These are phyloP conservation scores for Drosophila percnosoma DNA, from an alignment of 2,888 invertebrate species.

Conservation along the genomic window DNA sequence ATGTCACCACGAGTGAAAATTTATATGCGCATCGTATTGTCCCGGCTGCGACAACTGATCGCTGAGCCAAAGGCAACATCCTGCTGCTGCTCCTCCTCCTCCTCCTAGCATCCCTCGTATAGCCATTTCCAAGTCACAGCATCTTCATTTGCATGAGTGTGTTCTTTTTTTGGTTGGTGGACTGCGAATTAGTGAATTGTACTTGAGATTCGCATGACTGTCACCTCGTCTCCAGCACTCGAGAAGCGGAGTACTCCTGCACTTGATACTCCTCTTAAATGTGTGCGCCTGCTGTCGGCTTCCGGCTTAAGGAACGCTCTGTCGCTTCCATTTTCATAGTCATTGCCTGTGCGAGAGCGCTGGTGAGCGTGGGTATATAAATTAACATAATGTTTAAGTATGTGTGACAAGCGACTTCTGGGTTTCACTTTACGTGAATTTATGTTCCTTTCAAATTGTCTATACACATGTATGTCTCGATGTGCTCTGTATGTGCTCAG, in stretches of 20 bases:
- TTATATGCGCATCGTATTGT: conserved; percentile 69
- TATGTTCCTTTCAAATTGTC: conserved; percentile 75
- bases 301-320: conserved; percentile 77
- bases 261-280: conserved; percentile 22
- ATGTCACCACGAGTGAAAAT: conserved; percentile 79
- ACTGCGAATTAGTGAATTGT: conserved; percentile 72
- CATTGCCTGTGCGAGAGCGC: conserved; percentile 45
- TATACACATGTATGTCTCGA: conserved; percentile 17
- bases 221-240: conserved; percentile 28
- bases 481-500: background rate
- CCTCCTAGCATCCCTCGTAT: conserved; percentile 4
- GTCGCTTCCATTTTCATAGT: conserved; percentile 76
- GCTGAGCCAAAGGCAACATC: conserved; percentile 48
- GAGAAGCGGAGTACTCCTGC: background rate
- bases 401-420: conserved; percentile 81
- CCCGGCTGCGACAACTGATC: conserved; percentile 67
- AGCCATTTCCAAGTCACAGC: conserved; percentile 38
- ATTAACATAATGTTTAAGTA: conserved; percentile 81
- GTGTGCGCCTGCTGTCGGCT: conserved; percentile 66
- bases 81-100: conserved; percentile 7
- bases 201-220: conserved; percentile 72
- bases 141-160: conserved; percentile 46
- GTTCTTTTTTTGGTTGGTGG: background rate
- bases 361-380: conserved; percentile 58
- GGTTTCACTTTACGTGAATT: conserved; percentile 75